Conservation (phyloP, 2,113 vertebrate species). For the Hiodon tergisus region DNA sequence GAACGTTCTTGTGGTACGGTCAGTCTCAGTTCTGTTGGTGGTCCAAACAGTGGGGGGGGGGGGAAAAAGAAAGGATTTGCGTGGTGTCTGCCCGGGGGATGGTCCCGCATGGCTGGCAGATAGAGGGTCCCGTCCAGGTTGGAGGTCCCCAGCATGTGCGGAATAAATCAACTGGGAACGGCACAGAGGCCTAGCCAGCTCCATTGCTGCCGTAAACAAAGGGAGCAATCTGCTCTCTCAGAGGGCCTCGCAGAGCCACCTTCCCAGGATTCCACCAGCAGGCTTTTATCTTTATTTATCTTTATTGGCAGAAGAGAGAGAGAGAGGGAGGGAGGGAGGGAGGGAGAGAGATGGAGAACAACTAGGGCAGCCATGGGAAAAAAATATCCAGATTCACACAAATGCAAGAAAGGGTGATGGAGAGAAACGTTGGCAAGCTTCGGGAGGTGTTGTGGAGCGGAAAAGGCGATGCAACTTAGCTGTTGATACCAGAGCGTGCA, state of each 20-base stretch:
- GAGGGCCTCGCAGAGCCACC: slow-evolving; percentile 17
- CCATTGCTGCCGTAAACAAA: slow-evolving; percentile 26
- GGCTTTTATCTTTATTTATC: slow-evolving; percentile 64
- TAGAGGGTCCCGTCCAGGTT: slow-evolving; percentile 28
- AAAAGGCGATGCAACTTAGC: not conserved
- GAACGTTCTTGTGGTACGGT: slow-evolving; percentile 52
- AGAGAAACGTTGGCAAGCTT: too few species aligned
- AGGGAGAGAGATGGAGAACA: not conserved
- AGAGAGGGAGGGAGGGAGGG: not conserved
- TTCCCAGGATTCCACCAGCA: slow-evolving; percentile 49
- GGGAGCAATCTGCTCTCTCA: slow-evolving; percentile 3
- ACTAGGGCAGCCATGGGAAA: not conserved
- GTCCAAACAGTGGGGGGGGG: not conserved
- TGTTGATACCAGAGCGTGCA: too few species aligned
- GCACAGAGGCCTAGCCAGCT: not conserved
- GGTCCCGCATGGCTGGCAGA: not conserved
- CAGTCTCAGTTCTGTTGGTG: slow-evolving; percentile 45
- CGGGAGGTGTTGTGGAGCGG: not conserved
- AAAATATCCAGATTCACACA: not conserved
- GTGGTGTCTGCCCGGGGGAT: not conserved
- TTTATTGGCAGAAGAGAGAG: slow-evolving; percentile 53
- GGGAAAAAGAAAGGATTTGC: slow-evolving; percentile 10
- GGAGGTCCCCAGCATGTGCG: slow-evolving; percentile 8
- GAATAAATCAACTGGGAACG: slow-evolving; percentile 28
- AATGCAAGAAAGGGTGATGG: not conserved